A percentile compares a stretch with the other conserved stretches of the same genome.
Evolutionary conservation across 2,113 vertebrate genomes (phyloP).

Genomic region (Odobenus rosmarus): DNA sequence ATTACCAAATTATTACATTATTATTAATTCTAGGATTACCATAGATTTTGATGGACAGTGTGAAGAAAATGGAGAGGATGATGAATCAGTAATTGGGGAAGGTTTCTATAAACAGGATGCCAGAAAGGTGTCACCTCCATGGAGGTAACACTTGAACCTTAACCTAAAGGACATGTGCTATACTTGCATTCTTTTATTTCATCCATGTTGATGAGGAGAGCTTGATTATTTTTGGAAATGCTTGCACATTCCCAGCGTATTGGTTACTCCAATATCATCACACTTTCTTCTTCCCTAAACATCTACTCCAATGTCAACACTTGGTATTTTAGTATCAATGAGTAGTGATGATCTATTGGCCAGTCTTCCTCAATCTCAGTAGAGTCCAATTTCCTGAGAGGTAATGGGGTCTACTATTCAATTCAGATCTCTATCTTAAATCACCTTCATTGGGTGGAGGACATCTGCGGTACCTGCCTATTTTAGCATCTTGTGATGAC

Average conservation of each 20-base stretch:
- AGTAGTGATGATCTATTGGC: neutral
- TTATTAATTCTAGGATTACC: neutral
- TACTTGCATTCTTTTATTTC: neutral
- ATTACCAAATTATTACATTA: neutral
- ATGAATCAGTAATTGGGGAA: neutral
- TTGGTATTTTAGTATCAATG: neutral
- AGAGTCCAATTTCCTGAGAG: neutral
- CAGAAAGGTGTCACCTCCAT: neutral
- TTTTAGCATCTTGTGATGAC: neutral
- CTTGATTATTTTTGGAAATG: neutral
- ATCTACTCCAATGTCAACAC: neutral
- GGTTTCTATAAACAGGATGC: neutral
- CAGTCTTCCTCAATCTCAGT: neutral
- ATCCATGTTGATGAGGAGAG: neutral
- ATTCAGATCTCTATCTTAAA: neutral
- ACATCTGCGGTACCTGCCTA: neutral
- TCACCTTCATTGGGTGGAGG: neutral
- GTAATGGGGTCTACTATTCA: neutral
- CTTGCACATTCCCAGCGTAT: neutral
- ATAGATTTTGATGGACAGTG: neutral
- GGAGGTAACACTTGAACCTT: neutral
- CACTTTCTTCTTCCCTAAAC: neutral
- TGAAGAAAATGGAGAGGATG: neutral
- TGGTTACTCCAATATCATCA: neutral
- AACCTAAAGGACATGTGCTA: neutral